Evolutionary conservation across 2,113 vertebrate genomes (phyloP), one percentile per base, ranked within the genome.

Genomic region (Colaptes auratus): DNA sequence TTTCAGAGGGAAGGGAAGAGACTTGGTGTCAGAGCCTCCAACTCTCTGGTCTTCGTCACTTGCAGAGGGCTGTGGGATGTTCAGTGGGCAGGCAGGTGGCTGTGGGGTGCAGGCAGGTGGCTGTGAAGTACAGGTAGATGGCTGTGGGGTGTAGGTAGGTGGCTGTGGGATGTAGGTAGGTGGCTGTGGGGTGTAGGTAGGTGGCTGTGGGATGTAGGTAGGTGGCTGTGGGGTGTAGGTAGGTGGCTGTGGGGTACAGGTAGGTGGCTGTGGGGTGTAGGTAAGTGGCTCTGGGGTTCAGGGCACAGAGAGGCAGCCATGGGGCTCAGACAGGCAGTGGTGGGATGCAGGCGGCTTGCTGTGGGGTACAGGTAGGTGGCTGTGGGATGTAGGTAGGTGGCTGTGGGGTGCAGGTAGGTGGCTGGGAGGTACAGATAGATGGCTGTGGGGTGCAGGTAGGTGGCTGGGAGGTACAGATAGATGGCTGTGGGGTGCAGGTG

Each of bases 1-100:
- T 70, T 95, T 95, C 72, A 82, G 20, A 46, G 59, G 2, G 48
- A 80, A 92, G 59, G 18, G 75, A 82, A 72, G 56, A 70, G 18
- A 13, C 36, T 48, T 0, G 0, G n/a, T 59, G 48, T 67, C 70
- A 70, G 42, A 56, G 17, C 33, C 58, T 50, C 15, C 35, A 13
- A 27, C 14, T 48, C 61, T 50, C 36, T 74, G 77, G 48, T 9
- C 30, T 18, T 44, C 70, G 58, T 70, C 60, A 17, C 48, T 73
- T 50, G 23, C 10, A 18, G 20, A 80, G 50, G 67, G 77, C 15
- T 39, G 56, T 7, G 11, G n/a, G 73, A 28, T 76, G 81, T 70
- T 59, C 69, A 31, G 71, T 3, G 30, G 77, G 56, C 65, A 50
- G 21, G 48, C 21, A 48, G 42, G 42, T 10, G 16, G 42, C 70